Conservation (phyloP, 2,113 vertebrate genomes). For the Semicossyphus pulcher region DNA sequence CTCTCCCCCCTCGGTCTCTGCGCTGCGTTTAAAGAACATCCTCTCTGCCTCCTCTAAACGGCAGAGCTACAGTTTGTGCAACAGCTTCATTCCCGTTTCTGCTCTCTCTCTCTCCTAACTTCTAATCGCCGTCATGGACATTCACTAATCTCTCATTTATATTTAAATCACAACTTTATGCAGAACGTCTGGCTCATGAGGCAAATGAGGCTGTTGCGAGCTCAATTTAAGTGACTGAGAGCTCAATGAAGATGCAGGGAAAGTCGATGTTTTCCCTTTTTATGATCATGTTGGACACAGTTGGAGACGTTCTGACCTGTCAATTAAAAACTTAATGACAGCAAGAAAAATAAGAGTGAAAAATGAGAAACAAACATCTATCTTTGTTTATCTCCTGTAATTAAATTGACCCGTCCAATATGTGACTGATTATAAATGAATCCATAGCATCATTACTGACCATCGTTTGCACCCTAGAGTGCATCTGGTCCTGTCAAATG, state of each 20-base stretch:
- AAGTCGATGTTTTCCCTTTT: background rate
- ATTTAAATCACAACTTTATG: conserved; percentile 63
- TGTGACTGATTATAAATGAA: conserved; percentile 35
- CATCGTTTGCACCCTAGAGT: conserved; percentile 39
- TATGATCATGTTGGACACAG: background rate
- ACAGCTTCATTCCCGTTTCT: conserved; percentile 14
- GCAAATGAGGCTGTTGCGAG: conserved; percentile 47
- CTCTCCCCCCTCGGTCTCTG: conserved; percentile 10
- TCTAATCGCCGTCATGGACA: conserved; percentile 58
- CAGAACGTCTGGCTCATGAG: conserved; percentile 40
- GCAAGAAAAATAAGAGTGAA: background rate
- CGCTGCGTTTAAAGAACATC: conserved; percentile 28
- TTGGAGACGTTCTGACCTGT: background rate
- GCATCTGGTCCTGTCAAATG: conserved; percentile 54
- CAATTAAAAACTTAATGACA: background rate
- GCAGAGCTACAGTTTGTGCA: conserved; percentile 13
- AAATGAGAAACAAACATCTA: background rate
- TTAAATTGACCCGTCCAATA: background rate
- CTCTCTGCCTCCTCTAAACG: conserved; percentile 2
- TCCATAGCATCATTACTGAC: conserved; percentile 30
- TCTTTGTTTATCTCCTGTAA: background rate
- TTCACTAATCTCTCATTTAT: conserved; percentile 68
- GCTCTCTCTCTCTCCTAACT: conserved; percentile 15
- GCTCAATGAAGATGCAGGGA: conserved; percentile 18
- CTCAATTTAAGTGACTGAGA: conserved; percentile 43